A percentile compares a stretch with the other conserved stretches of the same genome.
Evolutionary conservation across 2,113 vertebrate species (phyloP).

Genomic region (Chroicocephalus ridibundus): DNA sequence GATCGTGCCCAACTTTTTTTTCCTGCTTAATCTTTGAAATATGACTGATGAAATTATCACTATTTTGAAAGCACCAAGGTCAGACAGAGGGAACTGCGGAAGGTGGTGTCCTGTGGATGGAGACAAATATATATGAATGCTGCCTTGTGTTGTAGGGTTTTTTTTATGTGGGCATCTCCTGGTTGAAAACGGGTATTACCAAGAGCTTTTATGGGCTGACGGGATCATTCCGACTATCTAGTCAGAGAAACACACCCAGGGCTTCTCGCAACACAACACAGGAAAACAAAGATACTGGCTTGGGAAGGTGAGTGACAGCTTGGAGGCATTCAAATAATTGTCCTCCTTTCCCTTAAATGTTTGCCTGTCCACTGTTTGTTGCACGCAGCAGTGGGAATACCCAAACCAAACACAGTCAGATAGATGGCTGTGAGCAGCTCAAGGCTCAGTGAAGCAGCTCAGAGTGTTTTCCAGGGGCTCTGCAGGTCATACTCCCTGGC

Average conservation of each 20-base stretch:
- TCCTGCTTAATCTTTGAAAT: background rate
- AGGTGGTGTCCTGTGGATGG: background rate
- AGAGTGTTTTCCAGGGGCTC: background rate
- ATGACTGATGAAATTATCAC: background rate
- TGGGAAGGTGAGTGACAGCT: background rate
- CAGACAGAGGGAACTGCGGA: background rate
- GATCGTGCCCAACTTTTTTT: no score
- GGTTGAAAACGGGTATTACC: background rate
- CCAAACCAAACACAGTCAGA: background rate
- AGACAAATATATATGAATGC: background rate
- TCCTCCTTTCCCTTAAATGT: background rate
- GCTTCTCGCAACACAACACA: background rate
- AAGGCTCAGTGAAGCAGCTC: background rate
- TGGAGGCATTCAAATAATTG: background rate
- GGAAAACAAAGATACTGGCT: background rate
- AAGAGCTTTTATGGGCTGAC: background rate
- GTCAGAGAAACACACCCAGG: background rate
- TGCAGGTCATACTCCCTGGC: background rate
- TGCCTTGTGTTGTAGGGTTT: background rate
- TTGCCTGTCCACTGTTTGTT: background rate
- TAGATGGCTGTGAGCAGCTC: background rate
- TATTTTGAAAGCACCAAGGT: background rate
- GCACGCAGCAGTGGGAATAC: background rate
- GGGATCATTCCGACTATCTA: background rate
- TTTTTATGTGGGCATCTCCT: background rate